A percentile compares a stretch with the other conserved stretches of the same genome.
These are phyloP conservation scores for Dolichopus griseipennis DNA, from an alignment of 2,888 invertebrate species.

Conservation along the genomic window DNA sequence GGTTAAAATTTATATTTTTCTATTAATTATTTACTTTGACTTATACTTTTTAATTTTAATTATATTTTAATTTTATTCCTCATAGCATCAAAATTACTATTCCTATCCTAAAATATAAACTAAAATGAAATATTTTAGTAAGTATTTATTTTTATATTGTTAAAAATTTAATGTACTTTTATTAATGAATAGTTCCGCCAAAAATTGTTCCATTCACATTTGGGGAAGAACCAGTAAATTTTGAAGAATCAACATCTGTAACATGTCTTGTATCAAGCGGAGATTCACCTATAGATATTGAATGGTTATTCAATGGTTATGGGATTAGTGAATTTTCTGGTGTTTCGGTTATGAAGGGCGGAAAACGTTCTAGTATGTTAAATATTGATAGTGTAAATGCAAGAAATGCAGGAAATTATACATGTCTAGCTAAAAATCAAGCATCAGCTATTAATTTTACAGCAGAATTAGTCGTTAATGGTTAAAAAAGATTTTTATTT, in stretches of 20 bases:
- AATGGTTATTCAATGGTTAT: slow-evolving; percentile 47
- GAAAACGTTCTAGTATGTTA: slow-evolving; percentile 53
- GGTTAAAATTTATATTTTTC: slow-evolving; percentile 25
- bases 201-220: slow-evolving; percentile 65
- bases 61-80: too few relatives aligned
- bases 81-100: too few relatives aligned
- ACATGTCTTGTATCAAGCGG: slow-evolving; percentile 54
- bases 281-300: slow-evolving; percentile 56
- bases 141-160: too few relatives aligned
- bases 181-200: slow-evolving; percentile 54
- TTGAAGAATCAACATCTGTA: slow-evolving; percentile 54
- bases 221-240: slow-evolving; percentile 58
- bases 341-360: slow-evolving; percentile 45
- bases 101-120: too few relatives aligned
- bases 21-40: too few relatives aligned
- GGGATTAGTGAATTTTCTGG: slow-evolving; percentile 40
- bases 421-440: slow-evolving; percentile 62
- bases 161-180: too few relatives aligned
- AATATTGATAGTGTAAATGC: slow-evolving; percentile 54
- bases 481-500: slow-evolving; percentile 31
- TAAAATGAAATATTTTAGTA: too few relatives aligned
- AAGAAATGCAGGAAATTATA: slow-evolving; percentile 64
- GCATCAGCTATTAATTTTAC: slow-evolving; percentile 60
- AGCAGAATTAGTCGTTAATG: slow-evolving; percentile 62
- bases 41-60: too few relatives aligned